Conservation (phyloP, 2,888 invertebrate genomes). For the Dryobotodes eremita region DNA sequence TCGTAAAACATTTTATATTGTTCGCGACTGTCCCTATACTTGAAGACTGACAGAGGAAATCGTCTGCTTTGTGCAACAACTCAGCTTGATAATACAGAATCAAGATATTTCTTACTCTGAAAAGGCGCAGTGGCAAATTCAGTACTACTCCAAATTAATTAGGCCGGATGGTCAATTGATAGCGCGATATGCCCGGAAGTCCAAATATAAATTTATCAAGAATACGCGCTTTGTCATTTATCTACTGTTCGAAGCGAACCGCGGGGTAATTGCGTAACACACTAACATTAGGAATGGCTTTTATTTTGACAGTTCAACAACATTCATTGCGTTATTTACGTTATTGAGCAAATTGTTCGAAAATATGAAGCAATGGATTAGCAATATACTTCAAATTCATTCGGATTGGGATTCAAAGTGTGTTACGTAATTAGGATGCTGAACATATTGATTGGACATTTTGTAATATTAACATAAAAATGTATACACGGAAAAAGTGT, state of each 20-base stretch:
- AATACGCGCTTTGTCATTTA: slow-evolving; percentile 12
- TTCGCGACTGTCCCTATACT: neutral
- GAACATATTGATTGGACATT: neutral
- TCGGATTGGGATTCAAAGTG: no score
- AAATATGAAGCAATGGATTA: no score
- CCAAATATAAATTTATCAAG: slow-evolving; percentile 23
- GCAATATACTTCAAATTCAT: no score
- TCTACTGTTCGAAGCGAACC: slow-evolving; percentile 1
- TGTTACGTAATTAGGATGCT: no score
- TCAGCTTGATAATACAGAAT: neutral
- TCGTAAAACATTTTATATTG: slow-evolving; percentile 26
- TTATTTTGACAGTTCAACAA: no score
- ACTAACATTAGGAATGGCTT: no score
- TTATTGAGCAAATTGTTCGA: no score
- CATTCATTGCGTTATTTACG: no score
- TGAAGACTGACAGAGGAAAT: neutral
- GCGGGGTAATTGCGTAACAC: no score
- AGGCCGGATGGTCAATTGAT: neutral
- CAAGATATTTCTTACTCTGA: neutral
- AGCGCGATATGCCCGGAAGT: neutral
- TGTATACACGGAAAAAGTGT: neutral
- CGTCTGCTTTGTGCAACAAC: neutral
- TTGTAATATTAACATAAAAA: neutral
- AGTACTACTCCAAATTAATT: neutral
- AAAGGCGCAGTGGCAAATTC: neutral